A percentile compares a stretch with the other conserved stretches of the same genome.
phyloP scores from a whole-genome alignment of 2,797 vertebrate genomes.

The Limosa lapponica region DNA sequence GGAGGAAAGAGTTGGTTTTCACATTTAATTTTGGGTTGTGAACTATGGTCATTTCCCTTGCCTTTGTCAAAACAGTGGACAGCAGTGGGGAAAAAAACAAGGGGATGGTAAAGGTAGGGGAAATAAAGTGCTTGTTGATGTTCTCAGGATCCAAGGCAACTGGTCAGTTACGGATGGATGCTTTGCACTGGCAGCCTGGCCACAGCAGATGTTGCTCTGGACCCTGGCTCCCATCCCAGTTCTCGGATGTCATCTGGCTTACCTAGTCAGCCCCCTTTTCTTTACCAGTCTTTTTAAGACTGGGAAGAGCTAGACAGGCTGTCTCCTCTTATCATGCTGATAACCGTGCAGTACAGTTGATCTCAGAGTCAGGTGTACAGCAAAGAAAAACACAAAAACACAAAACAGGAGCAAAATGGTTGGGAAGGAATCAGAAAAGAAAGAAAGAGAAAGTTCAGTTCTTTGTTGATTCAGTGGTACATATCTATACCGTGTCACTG shows the following conservation, averaged over 20 bases:
- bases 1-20: not conserved
- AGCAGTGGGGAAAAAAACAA: not conserved
- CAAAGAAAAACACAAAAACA: not conserved
- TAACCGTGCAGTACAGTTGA: not conserved
- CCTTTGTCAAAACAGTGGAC: not conserved
- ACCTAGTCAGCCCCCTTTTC: not conserved
- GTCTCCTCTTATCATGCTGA: not conserved
- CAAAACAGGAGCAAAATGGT: not conserved
- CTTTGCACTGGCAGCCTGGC: conserved; percentile 16
- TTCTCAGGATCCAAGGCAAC: not conserved
- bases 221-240: conserved; percentile 41
- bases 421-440: not conserved
- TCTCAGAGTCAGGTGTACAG: not conserved
- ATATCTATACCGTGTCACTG: not conserved
- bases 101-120: not conserved
- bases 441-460: not conserved
- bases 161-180: conserved; percentile 23
- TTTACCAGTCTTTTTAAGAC: conserved; percentile 15
- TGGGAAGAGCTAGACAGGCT: not conserved
- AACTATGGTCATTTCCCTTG: not conserved
- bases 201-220: conserved; percentile 42
- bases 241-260: conserved; percentile 33
- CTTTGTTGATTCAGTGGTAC: not conserved
- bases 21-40: not conserved
- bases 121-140: not conserved